phyloP scores from a whole-genome alignment of 2,113 vertebrate species.

The Dipodomys ordii region DNA sequence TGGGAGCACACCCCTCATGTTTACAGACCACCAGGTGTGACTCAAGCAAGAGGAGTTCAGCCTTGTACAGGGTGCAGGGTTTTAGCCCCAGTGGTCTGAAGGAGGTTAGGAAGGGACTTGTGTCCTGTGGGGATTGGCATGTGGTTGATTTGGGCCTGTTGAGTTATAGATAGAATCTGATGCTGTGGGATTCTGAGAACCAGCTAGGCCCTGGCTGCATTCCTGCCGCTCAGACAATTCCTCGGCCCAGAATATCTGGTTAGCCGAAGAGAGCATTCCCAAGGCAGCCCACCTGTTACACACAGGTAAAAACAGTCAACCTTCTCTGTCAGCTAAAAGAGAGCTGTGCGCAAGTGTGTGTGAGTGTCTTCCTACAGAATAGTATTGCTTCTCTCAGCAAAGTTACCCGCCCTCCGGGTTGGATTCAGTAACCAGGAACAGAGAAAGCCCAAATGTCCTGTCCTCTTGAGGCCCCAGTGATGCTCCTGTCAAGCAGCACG shows the following conservation, averaged over 20 bases:
- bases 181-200: background rate
- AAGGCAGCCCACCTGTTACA: background rate
- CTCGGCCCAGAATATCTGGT: background rate
- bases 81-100: background rate
- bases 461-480: background rate
- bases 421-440: conserved; percentile 3
- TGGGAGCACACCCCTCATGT: background rate
- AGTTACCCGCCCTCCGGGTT: conserved; percentile 46
- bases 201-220: background rate
- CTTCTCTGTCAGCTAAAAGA: conserved; percentile 18
- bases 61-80: background rate
- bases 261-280: conserved; percentile 41
- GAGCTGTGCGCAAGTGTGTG: background rate
- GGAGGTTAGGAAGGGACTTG: background rate
- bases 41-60: background rate
- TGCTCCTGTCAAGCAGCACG: background rate
- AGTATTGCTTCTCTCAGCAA: background rate
- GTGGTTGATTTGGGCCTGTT: background rate
- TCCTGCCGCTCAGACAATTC: background rate
- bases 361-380: background rate
- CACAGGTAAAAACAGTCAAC: conserved; percentile 30
- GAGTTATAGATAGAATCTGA: background rate
- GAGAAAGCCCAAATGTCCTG: background rate
- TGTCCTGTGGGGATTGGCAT: background rate
- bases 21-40: background rate